Evolutionary conservation across 2,113 vertebrate genomes (phyloP).

Genomic region (Festucalex cinctus): DNA sequence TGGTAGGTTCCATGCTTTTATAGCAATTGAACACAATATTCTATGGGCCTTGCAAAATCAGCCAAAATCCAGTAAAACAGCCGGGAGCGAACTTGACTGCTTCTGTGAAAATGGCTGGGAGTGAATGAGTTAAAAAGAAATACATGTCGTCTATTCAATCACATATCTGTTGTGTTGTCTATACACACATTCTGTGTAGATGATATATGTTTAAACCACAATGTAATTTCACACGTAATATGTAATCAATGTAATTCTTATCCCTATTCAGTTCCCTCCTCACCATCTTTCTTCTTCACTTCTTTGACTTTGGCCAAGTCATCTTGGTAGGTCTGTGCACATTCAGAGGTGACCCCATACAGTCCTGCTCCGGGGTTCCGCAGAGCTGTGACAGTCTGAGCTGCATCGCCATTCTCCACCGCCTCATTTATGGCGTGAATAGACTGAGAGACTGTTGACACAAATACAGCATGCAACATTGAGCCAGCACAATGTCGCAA

Average conservation of each 20-base stretch:
- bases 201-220: no score
- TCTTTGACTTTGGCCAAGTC: slow-evolving; percentile 80
- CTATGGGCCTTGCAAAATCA: no score
- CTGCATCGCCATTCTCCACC: slow-evolving; percentile 76
- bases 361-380: slow-evolving; percentile 82
- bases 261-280: slow-evolving; percentile 16
- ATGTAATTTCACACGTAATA: no score
- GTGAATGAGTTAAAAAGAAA: no score
- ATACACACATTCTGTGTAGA: no score
- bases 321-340: slow-evolving; percentile 81
- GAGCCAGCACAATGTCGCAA: not conserved
- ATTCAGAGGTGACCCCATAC: slow-evolving; percentile 91
- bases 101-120: no score
- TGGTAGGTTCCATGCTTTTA: no score
- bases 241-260: not conserved
- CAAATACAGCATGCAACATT: not conserved
- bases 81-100: no score
- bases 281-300: slow-evolving; percentile 79
- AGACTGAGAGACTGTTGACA: slow-evolving; percentile 82
- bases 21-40: no score
- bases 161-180: no score
- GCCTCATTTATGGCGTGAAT: slow-evolving; percentile 88
- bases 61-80: no score
- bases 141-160: no score
- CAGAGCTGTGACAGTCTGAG: slow-evolving; percentile 79